Conservation (phyloP, 1,140 invertebrate genomes). For the Matsumurasca onukii region DNA sequence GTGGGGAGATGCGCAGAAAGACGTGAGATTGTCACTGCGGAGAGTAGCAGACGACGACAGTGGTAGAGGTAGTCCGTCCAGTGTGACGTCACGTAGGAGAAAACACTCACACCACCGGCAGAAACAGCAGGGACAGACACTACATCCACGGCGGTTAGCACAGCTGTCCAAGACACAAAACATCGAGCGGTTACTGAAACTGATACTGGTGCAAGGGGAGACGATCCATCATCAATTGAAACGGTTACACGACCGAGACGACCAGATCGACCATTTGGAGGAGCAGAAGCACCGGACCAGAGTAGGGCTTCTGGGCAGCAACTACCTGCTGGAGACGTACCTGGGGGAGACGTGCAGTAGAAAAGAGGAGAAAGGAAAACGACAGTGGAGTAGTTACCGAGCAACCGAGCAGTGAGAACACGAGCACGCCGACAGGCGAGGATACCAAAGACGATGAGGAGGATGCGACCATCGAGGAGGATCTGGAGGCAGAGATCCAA, state of each 20-base stretch:
- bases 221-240: slow-evolving; percentile 74
- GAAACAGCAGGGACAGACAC: slow-evolving; percentile 34
- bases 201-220: slow-evolving; percentile 78
- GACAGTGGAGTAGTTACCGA: slow-evolving; percentile 35
- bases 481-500: slow-evolving; percentile 17
- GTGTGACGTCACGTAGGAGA: slow-evolving; percentile 3
- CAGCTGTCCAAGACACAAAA: slow-evolving; percentile 38
- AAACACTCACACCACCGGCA: slow-evolving; percentile 29
- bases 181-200: slow-evolving; percentile 69
- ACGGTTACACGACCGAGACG: slow-evolving; percentile 68
- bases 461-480: slow-evolving; percentile 33
- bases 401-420: slow-evolving; percentile 32
- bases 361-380: slow-evolving; percentile 32
- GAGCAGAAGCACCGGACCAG: slow-evolving; percentile 68
- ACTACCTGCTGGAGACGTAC: slow-evolving; percentile 80
- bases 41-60: slow-evolving; percentile 42
- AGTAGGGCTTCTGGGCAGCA: slow-evolving; percentile 72
- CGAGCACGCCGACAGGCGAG: slow-evolving; percentile 32
- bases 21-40: slow-evolving; percentile 58
- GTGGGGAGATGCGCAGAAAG: slow-evolving; percentile 70
- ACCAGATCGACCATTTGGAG: slow-evolving; percentile 73
- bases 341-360: slow-evolving; percentile 50
- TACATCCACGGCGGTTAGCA: slow-evolving; percentile 40
- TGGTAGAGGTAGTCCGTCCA: slow-evolving; percentile 36
- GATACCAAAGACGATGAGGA: slow-evolving; percentile 31